Evolutionary conservation across 2,113 vertebrate species (phyloP).

Genomic region (Lycocorax pyrrhopterus): DNA sequence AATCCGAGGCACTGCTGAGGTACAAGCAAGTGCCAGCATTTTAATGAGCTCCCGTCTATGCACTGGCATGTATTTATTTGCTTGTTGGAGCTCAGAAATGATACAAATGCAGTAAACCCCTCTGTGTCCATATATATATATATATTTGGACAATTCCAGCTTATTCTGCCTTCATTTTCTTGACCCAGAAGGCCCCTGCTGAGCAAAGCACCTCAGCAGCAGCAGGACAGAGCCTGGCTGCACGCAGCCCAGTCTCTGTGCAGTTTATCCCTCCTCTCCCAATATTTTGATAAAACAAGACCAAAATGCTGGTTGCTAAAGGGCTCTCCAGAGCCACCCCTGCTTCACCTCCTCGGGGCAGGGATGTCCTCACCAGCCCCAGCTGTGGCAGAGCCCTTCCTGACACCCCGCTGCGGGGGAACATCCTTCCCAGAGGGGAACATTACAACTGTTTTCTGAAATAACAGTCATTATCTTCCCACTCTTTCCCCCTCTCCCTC

Average conservation of each 20-base stretch:
- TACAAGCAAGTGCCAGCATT: conserved; percentile 16
- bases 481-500: not conserved
- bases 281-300: not conserved
- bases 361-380: not conserved
- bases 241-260: not conserved
- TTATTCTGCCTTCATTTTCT: conserved; percentile 31
- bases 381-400: not conserved
- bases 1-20: not conserved
- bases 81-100: conserved; percentile 48
- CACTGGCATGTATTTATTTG: conserved; percentile 43
- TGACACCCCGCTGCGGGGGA: accelerated
- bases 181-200: not conserved
- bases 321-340: not conserved
- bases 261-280: not conserved
- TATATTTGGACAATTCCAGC: not conserved
- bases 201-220: not conserved
- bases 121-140: not conserved
- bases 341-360: not conserved
- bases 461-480: conserved; percentile 30
- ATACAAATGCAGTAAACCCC: conserved; percentile 53
- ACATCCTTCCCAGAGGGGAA: not conserved
- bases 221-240: not conserved
- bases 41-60: conserved; percentile 21
- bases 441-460: conserved; percentile 3
- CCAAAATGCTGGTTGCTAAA: not conserved